These are phyloP conservation scores for Linepithema humile DNA, from an alignment of 1,140 invertebrate species.

Conservation along the genomic window DNA sequence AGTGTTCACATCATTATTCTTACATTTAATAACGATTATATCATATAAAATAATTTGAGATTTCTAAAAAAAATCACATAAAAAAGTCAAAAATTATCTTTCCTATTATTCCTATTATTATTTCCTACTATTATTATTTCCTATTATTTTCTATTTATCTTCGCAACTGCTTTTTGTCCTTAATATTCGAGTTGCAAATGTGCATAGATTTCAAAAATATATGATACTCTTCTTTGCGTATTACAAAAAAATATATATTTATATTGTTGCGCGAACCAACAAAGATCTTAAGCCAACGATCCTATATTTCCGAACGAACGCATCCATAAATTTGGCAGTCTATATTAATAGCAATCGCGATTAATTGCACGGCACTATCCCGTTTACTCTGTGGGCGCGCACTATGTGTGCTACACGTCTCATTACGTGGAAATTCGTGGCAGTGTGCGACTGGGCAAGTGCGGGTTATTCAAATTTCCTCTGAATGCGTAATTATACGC, in stretches of 20 bases:
- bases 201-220: neutral
- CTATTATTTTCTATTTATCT: neutral
- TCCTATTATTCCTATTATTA: no score
- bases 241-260: neutral
- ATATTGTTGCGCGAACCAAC: no score
- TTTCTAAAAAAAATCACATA: neutral
- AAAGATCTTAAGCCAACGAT: neutral
- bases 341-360: conserved; percentile 10
- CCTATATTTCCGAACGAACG: neutral
- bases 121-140: no score
- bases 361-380: conserved; percentile 26
- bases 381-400: neutral
- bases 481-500: conserved; percentile 65
- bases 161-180: neutral
- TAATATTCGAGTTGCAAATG: neutral
- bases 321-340: neutral
- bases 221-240: neutral
- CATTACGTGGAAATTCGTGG: conserved; percentile 34
- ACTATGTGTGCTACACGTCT: neutral
- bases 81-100: neutral
- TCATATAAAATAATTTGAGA: neutral
- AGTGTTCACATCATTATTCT: conserved; percentile 32
- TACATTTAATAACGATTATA: neutral
- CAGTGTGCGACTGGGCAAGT: conserved; percentile 17
- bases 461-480: conserved; percentile 66